Base-by-base conservation (phyloP, 2,113 vertebrate species). In the Jaculus jaculus region DNA sequence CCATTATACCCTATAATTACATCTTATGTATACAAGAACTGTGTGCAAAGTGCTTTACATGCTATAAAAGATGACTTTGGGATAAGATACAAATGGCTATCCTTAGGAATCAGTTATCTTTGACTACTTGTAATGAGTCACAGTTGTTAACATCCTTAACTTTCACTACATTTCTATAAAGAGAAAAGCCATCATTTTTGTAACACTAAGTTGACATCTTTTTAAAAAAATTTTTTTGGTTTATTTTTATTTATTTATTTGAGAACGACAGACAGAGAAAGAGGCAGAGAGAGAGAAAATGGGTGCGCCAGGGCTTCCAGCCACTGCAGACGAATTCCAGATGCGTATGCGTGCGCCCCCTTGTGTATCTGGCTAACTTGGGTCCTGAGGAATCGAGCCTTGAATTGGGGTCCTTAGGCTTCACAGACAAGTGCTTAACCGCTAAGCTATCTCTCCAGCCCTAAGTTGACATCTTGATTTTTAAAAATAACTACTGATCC, bases 41-140 rank as follows among this genome's bases (percentile, higher is more conserved):
- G 34, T 97, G 96, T 93, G 96, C 97, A 98, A 98, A 97, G 94
- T 96, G 91, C 83, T 98, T 97, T 97, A 92, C 91, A 96, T 97
- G 96, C 75, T 97, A 96, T 65, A 98, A 97, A 96, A 96, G 92
- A 93, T 96, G 95, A 95, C 94, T 97, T 96, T 96, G 75, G 95
- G 93, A 95, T 92, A 97, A 92, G 94, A 96, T 94, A 96, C 81
- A 97, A 98, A 95, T 58, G 21, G 11, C 95, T 95, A 94, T 72
- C 86, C 94, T 83, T 78, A 95, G 81, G 87, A 92, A 37, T 94
- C 81, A 79, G 82, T 82, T 80, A 90, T 37, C 51, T 72, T 47
- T 77, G 51, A 92, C 83, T 87, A 69, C 74, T 84, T 94, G 42
- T 81, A 97, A 81, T 30, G 54, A 84, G 24, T 95, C 75, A 94